Evolutionary conservation across 2,797 vertebrate genomes (phyloP).

Genomic region (Champsocephalus gunnari): DNA sequence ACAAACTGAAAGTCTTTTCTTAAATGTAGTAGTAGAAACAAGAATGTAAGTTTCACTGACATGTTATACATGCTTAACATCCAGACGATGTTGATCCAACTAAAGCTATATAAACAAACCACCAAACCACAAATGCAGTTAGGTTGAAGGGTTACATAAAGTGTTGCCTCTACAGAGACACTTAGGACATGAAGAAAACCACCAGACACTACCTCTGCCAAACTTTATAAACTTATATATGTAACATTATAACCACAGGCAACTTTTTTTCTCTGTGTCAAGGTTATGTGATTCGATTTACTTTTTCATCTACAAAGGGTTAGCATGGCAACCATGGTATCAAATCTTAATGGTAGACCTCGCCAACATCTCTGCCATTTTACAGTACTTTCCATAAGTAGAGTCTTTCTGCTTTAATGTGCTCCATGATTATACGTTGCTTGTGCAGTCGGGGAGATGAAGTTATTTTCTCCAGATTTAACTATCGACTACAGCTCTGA

Average conservation of each 20-base stretch:
- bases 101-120: not conserved
- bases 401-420: slow-evolving; percentile 63
- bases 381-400: slow-evolving; percentile 61
- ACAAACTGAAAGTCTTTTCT: slow-evolving; percentile 11
- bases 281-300: not conserved
- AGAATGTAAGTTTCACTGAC: slow-evolving; percentile 1
- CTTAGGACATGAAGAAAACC: not conserved
- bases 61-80: slow-evolving; percentile 2
- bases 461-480: slow-evolving; percentile 49
- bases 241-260: not conserved
- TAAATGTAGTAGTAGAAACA: slow-evolving; percentile 28
- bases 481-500: slow-evolving; percentile 32
- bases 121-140: slow-evolving; percentile 1
- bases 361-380: slow-evolving; percentile 49
- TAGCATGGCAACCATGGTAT: slow-evolving; percentile 64
- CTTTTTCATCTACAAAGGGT: slow-evolving; percentile 35
- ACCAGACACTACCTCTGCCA: not conserved
- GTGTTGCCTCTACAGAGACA: not conserved
- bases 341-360: slow-evolving; percentile 61
- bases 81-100: not conserved
- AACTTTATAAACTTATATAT: not conserved
- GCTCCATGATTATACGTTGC: slow-evolving; percentile 57
- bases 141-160: not conserved
- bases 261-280: not conserved
- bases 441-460: slow-evolving; percentile 24